Percentiles rank a stretch among this genome's conserved stretches.
Conservation (phyloP, 2,797 vertebrate species). For the Pogonophryne albipinna region DNA sequence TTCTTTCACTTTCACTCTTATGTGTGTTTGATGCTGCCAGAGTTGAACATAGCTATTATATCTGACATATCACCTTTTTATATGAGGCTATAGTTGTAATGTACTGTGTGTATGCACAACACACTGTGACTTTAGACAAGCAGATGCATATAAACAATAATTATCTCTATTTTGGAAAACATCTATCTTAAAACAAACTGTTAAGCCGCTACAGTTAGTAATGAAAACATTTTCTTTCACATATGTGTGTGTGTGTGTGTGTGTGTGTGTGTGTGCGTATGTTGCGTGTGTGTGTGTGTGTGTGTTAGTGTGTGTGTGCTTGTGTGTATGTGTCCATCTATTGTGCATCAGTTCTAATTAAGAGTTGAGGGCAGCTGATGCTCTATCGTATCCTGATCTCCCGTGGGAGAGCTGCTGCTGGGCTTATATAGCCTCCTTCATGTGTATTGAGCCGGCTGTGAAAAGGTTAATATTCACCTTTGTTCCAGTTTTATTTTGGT, state of each 20-base stretch:
- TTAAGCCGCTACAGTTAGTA: not conserved
- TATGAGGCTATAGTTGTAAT: conserved; percentile 3
- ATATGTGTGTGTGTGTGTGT: not conserved
- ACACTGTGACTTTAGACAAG: not conserved
- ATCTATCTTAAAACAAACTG: conserved; percentile 23
- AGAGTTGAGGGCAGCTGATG: conserved; percentile 72
- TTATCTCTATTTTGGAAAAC: not conserved
- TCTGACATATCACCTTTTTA: not conserved
- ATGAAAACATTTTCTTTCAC: conserved; percentile 8
- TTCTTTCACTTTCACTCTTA: conserved; percentile 6
- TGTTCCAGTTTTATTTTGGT: conserved; percentile 35
- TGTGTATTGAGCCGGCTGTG: conserved; percentile 32
- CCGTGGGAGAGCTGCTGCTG: conserved; percentile 52
- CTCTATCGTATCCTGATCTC: conserved; percentile 39
- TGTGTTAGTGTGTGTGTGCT: not conserved
- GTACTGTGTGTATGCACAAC: not conserved
- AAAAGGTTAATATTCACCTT: conserved; percentile 10
- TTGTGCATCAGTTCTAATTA: conserved; percentile 60
- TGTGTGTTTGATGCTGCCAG: conserved; percentile 22
- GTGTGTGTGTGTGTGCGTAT: conserved; percentile 5
- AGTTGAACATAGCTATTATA: not conserved
- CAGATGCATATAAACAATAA: not conserved
- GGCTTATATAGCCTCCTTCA: conserved; percentile 21
- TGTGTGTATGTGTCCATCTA: conserved; percentile 27
- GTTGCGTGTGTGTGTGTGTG: conserved; percentile 10